Evolutionary conservation across 1,140 invertebrate genomes (phyloP).

Genomic region (Heliconius eleuchia): DNA sequence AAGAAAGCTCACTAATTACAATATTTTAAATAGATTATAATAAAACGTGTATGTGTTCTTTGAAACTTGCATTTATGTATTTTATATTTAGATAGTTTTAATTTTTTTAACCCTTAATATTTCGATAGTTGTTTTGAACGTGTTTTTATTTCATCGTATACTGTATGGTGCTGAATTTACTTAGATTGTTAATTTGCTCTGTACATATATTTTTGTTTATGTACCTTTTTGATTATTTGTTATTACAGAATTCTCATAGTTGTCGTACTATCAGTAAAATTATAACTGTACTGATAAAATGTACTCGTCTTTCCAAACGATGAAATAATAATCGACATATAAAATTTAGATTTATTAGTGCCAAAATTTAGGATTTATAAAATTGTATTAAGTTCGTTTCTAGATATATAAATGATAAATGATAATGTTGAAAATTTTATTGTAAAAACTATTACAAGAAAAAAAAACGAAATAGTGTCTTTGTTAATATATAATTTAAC

Average conservation of each 20-base stretch:
- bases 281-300: constrained; percentile 24
- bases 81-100: not conserved
- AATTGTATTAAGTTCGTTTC: constrained; percentile 71
- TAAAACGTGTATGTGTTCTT: constrained; percentile 56
- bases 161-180: constrained; percentile 63
- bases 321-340: constrained; percentile 57
- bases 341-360: constrained; percentile 78
- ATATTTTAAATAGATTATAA: constrained; percentile 52
- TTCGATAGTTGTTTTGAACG: not conserved
- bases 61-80: constrained; percentile 32
- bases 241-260: constrained; percentile 17
- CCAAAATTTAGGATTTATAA: constrained; percentile 75
- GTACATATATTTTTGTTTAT: constrained; percentile 32
- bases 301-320: constrained; percentile 31
- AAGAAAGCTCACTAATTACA: constrained; percentile 70
- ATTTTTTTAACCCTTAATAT: not conserved
- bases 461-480: constrained; percentile 76
- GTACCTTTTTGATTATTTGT: constrained; percentile 16
- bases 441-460: constrained; percentile 62
- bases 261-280: constrained; percentile 25
- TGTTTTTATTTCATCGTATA: constrained; percentile 39
- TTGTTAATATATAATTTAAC: constrained; percentile 69
- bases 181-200: constrained; percentile 45
- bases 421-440: constrained; percentile 71
- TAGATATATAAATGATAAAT: constrained; percentile 67